These are phyloP conservation scores for Magallana angulata DNA, from an alignment of 1,140 invertebrate species.

Conservation along the genomic window DNA sequence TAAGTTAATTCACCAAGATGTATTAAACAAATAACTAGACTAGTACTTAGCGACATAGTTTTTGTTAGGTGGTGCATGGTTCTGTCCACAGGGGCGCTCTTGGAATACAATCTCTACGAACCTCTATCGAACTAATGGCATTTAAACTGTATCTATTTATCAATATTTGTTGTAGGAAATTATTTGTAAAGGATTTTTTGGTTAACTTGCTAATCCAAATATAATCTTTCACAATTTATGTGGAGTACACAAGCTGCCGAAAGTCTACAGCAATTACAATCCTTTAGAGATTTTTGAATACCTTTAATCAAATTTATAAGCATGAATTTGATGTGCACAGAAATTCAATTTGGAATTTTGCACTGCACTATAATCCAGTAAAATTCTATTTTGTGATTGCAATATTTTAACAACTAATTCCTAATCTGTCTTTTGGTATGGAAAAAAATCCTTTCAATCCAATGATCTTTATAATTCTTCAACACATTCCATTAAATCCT, in stretches of 20 bases:
- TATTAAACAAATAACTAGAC: background rate
- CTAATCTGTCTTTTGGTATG: background rate
- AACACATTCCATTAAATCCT: background rate
- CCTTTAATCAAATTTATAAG: background rate
- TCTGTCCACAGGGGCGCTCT: background rate
- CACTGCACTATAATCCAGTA: constrained; percentile 17
- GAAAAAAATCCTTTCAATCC: background rate
- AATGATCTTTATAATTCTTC: background rate
- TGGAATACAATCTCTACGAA: background rate
- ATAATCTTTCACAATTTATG: constrained; percentile 18
- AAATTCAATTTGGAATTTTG: background rate
- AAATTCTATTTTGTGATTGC: background rate
- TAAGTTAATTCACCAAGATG: background rate
- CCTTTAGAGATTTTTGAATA: background rate
- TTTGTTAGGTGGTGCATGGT: background rate
- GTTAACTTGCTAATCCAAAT: constrained; percentile 22
- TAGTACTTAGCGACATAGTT: background rate
- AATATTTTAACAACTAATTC: background rate
- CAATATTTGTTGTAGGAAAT: constrained; percentile 31
- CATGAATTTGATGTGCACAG: background rate
- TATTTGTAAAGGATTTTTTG: constrained; percentile 3
- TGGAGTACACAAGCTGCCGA: constrained; percentile 9
- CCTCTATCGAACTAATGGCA: constrained; percentile 10
- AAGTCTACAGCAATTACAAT: background rate
- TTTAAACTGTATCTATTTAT: constrained; percentile 33